phyloP scores from a whole-genome alignment of 2,113 vertebrate genomes.

The Chascanopsetta lugubris region DNA sequence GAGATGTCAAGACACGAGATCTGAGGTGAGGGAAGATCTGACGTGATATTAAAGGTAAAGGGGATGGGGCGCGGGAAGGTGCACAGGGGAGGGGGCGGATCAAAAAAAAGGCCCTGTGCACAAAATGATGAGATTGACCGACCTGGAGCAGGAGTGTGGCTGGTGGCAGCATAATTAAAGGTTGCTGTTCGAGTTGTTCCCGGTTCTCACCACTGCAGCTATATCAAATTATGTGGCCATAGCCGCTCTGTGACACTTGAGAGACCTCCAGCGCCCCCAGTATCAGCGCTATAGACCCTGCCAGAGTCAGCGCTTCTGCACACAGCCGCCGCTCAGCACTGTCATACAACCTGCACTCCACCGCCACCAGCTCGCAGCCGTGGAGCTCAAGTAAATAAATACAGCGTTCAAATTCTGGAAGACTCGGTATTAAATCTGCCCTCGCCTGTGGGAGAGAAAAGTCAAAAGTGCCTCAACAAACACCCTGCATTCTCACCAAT shows the following conservation, averaged over 20 bases:
- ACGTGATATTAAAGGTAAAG: slow-evolving; percentile 46
- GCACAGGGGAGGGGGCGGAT: slow-evolving; percentile 29
- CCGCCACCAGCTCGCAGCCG: slow-evolving; percentile 27
- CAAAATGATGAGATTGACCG: slow-evolving; percentile 28
- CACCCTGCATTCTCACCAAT: too few species aligned
- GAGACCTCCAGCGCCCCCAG: slow-evolving; percentile 64
- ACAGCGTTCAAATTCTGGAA: too few species aligned
- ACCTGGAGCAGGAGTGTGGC: slow-evolving; percentile 28
- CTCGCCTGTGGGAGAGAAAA: too few species aligned
- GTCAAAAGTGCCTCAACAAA: not conserved
- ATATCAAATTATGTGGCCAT: slow-evolving; percentile 75
- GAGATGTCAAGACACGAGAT: slow-evolving; percentile 45
- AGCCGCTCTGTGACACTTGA: slow-evolving; percentile 68
- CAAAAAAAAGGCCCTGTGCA: slow-evolving; percentile 40
- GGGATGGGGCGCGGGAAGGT: too few species aligned
- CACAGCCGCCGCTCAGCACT: slow-evolving; percentile 53
- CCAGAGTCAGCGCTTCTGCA: slow-evolving; percentile 70
- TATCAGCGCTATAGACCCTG: slow-evolving; percentile 52
- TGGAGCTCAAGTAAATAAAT: not conserved
- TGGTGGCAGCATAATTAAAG: slow-evolving; percentile 59
- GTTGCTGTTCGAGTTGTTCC: slow-evolving; percentile 54
- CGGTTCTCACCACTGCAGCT: slow-evolving; percentile 68
- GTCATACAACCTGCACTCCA: slow-evolving; percentile 54
- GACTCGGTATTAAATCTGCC: too few species aligned
- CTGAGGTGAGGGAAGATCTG: slow-evolving; percentile 54